phyloP scores from a whole-genome alignment of 2,888 invertebrate genomes.

The Pachycephus smyrnensis region DNA sequence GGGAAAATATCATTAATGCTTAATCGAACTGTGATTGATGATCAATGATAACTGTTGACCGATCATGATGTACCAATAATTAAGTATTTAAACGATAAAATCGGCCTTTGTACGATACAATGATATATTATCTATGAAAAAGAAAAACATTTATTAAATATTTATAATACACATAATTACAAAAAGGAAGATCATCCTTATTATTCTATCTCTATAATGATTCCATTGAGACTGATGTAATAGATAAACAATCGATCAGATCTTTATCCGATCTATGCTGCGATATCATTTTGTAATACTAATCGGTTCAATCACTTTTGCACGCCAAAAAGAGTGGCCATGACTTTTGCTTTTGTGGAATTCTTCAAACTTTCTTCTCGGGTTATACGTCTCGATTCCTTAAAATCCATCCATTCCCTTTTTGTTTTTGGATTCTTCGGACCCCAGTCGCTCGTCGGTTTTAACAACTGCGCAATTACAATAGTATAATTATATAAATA shows the following conservation, averaged over 20 bases:
- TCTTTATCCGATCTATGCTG: not conserved
- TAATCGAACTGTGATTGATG: not conserved
- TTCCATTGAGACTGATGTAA: not conserved
- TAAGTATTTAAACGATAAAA: not conserved
- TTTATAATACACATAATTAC: constrained; percentile 5
- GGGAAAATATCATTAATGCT: not conserved
- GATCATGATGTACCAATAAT: not conserved
- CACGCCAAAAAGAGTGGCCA: constrained; percentile 3
- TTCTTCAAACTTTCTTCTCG: constrained; percentile 29
- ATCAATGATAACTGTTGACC: not conserved
- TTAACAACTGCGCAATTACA: constrained; percentile 66
- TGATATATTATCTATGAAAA: not conserved
- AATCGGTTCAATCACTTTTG: not conserved
- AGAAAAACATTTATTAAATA: constrained; percentile 1
- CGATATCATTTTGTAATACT: not conserved
- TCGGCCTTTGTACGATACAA: not conserved
- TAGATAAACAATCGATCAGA: not conserved
- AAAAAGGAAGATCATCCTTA: not conserved
- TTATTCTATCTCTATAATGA: not conserved
- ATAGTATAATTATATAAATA: constrained; percentile 6
- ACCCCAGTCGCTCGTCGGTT: constrained; percentile 73
- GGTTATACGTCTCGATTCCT: constrained; percentile 65
- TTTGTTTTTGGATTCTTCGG: constrained; percentile 70
- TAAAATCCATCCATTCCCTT: constrained; percentile 73
- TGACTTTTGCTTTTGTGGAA: constrained; percentile 3